Conservation (phyloP, 2,888 invertebrate genomes). For the Xylocampa areola region DNA sequence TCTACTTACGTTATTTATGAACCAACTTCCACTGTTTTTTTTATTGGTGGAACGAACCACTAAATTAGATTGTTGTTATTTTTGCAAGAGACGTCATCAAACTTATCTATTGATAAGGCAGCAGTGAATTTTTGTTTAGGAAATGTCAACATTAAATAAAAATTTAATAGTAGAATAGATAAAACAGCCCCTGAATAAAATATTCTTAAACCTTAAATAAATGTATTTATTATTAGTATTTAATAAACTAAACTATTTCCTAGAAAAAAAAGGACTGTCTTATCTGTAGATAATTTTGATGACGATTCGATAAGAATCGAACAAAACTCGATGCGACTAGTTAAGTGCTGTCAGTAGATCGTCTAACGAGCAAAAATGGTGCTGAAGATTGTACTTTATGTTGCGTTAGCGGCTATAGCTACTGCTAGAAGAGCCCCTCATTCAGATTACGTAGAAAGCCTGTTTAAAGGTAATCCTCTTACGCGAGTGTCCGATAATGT, state of each 20-base stretch:
- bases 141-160: too few species aligned
- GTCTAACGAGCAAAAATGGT: slow-evolving; percentile 57
- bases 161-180: too few species aligned
- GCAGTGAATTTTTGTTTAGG: too few species aligned
- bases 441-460: slow-evolving; percentile 63
- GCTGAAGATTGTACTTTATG: slow-evolving; percentile 58
- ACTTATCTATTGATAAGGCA: too few species aligned
- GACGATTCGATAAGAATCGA: slow-evolving; percentile 42
- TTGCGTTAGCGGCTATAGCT: slow-evolving; percentile 55
- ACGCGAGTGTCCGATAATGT: slow-evolving; percentile 62
- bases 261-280: slow-evolving; percentile 13
- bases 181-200: too few species aligned
- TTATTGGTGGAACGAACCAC: too few species aligned
- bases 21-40: too few species aligned
- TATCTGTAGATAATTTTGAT: slow-evolving; percentile 43
- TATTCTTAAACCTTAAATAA: neutral
- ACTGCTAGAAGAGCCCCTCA: slow-evolving; percentile 68
- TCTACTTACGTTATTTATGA: too few species aligned
- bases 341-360: slow-evolving; percentile 22
- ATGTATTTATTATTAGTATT: neutral
- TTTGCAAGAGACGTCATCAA: too few species aligned
- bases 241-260: neutral
- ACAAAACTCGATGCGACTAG: slow-evolving; percentile 42
- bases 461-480: slow-evolving; percentile 48
- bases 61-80: too few species aligned